Base-by-base conservation (phyloP, 2,888 invertebrate genomes). In the Machimus atricapillus region DNA sequence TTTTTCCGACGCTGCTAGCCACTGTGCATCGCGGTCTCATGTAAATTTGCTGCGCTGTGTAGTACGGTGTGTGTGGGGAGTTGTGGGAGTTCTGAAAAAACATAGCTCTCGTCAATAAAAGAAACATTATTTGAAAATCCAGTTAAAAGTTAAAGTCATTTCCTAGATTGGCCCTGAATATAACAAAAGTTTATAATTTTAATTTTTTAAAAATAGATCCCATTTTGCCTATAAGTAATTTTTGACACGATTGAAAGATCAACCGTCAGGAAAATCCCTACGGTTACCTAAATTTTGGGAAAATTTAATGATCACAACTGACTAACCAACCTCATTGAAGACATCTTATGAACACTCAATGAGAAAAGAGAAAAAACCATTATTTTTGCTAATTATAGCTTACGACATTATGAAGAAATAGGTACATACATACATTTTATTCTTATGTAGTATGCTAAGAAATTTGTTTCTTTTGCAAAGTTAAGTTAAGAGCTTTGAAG, bases 1-100 rank as follows among this genome's bases (percentile, higher is more conserved):
- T 94, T 89, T 96, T 93, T 87, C 92, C 56, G 91, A 14, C 79
- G 93, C 92, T 91, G 93, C 93, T 91, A 94, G 91, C 86, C 93
- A 93, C 40, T 93, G 92, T 90, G 7, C 89, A 89, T 87, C 92
- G 92, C 43, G 93, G 93, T 43, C 93, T 91, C 92, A 93, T 93
- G 87, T 93, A 93, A 81, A 92, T 93, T 89, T 93, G 93, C 27
- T 92, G 91, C 16, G 92, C 93, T 86, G 92, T 92, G 87, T 93
- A 93, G 89, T 93, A 93, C 85, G 93, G 93, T 56, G 92, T 92
- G 87, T 92, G 92, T 1, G 93, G 92, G 40, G 92, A 92, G 14
- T 91, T 90, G 16, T 90, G 90, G 27, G 89, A 87, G 85, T 87
- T 89, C 88, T 87, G 19, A 31, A 87, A 85, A 66, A 23, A 66